A percentile compares a stretch with the other conserved stretches of the same genome.
Conservation (phyloP, 2,797 vertebrate species). For the Ptychobarbus kaznakovi region DNA sequence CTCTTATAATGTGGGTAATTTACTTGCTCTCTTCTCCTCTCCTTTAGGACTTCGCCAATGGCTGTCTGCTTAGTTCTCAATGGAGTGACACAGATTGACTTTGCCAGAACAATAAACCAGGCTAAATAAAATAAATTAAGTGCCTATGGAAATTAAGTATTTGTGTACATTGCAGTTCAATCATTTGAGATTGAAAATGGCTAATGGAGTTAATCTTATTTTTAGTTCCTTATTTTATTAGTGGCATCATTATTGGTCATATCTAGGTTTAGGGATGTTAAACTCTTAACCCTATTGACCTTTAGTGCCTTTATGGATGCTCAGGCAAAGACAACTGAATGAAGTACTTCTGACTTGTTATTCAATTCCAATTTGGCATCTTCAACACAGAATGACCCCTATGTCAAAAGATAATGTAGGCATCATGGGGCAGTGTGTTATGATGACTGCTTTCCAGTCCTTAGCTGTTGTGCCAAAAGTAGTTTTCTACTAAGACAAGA, state of each 20-base stretch:
- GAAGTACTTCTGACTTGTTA: not conserved
- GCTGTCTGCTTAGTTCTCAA: conserved; percentile 39
- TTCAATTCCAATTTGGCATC: not conserved
- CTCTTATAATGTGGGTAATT: conserved; percentile 15
- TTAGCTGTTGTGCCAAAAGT: conserved; percentile 34
- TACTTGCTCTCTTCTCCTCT: not conserved
- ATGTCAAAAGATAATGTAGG: not conserved
- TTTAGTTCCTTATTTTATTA: not conserved
- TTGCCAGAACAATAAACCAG: not conserved
- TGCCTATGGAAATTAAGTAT: conserved; percentile 55
- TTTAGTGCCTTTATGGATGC: not conserved
- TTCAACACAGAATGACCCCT: not conserved
- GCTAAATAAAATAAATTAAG: conserved; percentile 49
- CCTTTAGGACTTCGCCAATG: conserved; percentile 14
- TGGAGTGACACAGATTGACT: conserved; percentile 43
- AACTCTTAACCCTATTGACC: not conserved
- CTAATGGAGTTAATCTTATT: not conserved
- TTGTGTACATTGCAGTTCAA: conserved; percentile 15
- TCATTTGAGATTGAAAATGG: not conserved
- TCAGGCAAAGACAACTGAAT: not conserved
- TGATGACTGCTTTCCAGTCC: not conserved
- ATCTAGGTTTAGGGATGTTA: not conserved
- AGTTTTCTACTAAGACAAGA: conserved; percentile 34
- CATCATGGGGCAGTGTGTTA: not conserved
- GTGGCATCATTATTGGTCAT: not conserved